Evolutionary conservation across 1,140 invertebrate genomes (phyloP).

Genomic region (Steinernema khuongi): DNA sequence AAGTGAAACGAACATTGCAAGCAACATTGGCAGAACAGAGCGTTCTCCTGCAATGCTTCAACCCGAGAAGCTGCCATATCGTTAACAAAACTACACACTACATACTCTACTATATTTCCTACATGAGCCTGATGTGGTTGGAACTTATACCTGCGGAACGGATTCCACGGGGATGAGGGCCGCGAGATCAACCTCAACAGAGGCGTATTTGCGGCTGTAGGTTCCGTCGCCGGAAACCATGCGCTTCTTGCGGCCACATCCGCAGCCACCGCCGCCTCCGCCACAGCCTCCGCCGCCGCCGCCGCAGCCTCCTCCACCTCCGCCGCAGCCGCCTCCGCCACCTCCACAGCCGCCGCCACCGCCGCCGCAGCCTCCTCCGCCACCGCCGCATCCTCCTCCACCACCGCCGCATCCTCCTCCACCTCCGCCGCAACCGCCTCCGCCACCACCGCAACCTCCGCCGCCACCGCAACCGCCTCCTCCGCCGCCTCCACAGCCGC

Average conservation of each 20-base stretch:
- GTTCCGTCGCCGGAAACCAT: neutral
- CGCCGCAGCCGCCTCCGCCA: neutral
- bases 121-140: neutral
- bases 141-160: neutral
- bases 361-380: neutral
- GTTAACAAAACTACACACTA: neutral
- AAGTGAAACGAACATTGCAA: neutral
- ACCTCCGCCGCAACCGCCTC: neutral
- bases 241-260: conserved; percentile 4
- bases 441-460: neutral
- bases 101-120: neutral
- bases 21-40: neutral
- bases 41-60: neutral
- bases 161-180: neutral
- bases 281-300: neutral
- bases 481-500: neutral
- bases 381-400: neutral
- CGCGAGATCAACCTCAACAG: neutral
- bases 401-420: neutral
- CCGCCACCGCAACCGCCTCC: neutral
- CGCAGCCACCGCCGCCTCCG: neutral
- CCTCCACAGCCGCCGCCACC: neutral
- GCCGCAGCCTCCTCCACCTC: neutral
- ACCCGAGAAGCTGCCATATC: neutral
- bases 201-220: conserved; percentile 10